Base-by-base conservation (phyloP, 2,888 invertebrate species). In the Harpalus rubripes region DNA sequence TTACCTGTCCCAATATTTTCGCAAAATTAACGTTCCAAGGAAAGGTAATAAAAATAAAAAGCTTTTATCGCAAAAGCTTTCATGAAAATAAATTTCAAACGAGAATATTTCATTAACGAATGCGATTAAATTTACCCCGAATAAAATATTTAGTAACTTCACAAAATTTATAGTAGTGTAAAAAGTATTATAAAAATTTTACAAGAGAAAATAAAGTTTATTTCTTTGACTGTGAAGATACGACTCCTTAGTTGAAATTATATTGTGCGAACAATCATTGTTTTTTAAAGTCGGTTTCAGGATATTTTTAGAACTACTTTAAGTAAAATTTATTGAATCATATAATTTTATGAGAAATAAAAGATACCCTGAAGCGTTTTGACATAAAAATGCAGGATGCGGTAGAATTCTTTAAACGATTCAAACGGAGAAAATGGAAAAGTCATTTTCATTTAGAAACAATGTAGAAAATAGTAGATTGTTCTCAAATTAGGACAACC, bases 81-180 rank as follows among this genome's bases (percentile, higher is more conserved):
- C 26, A 63, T 26, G 26, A 26, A 63, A 63, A 59, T 59, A 59
- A 59, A 22, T 63, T 63, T 22, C 26, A 16, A 18, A 18, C 12
- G 63, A 63, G 63, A 63, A 22, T 63, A 63, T 63, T 63, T 63
- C 63, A 63, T 63, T 63, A 63, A 63, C 22, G 22, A 63, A 63
- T 18, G 8, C 63, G 12, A 26, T 63, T 63, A 63, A 63, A 22
- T 63, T 63, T 22, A 22, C 1, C 4, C 26, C 22, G 16, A 63
- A 63, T 63, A 26, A 16, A 63, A 63, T 63, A 63, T 63, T 63
- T 63, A 26, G 18, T 26, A 22, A 7, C 26, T 1, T 52, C 26
- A 63, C 63, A 22, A 63, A 26, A 39, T 68, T 68, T 68, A 39
- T 1, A 8, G n/a, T 15, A 15, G 7, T n/a, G 5, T 68, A 68